Base-by-base conservation (phyloP, 2,113 vertebrate species). In the Philantomba maxwellii region DNA sequence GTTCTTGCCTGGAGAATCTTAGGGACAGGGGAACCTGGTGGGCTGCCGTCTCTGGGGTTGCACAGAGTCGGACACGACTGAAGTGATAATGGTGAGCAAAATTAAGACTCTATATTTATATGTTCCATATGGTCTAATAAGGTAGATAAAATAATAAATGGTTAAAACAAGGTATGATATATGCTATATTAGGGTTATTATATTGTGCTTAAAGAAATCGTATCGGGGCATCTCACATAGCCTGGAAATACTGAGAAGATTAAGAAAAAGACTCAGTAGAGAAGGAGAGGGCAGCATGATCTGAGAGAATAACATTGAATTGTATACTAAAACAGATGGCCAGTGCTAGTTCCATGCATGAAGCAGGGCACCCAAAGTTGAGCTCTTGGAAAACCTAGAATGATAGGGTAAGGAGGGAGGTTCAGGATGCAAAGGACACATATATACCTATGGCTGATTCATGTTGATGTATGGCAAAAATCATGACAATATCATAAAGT, bases 141-240 rank as follows among this genome's bases (percentile, higher is more conserved):
- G 19, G 3, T 47, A 89, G 25, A 60, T 6, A 45, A 4, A 62
- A 73, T 43, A 73, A 81, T 16, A 87, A 66, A 39, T 66, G 10
- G 13, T 78, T 81, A 64, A 84, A 92, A 58, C 49, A 80, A 43
- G 47, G 15, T 16, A 12, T 60, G 33, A 33, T 17, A 6, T 19
- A 36, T 53, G 2, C 2, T 33, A 33, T 77, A 7, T 9, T 19
- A 45, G 15, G 7, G 11, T 30, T 45, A 51, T 57, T 39, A 6
- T 12, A 1, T 10, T n/a, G 0, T 70, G 1, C 30, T 55, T 15
- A 25, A 21, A 11, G 39, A 78, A 95, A 39, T 3, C 5, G 10
- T 15, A 4, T 39, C 4, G 5, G 15, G 17, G 3, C 3, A 70
- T 12, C 11, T 81, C n/a, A 80, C 0, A 8, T 47, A 2, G 4